These are phyloP conservation scores for Sipha maydis DNA, from an alignment of 2,888 invertebrate species.

Conservation along the genomic window DNA sequence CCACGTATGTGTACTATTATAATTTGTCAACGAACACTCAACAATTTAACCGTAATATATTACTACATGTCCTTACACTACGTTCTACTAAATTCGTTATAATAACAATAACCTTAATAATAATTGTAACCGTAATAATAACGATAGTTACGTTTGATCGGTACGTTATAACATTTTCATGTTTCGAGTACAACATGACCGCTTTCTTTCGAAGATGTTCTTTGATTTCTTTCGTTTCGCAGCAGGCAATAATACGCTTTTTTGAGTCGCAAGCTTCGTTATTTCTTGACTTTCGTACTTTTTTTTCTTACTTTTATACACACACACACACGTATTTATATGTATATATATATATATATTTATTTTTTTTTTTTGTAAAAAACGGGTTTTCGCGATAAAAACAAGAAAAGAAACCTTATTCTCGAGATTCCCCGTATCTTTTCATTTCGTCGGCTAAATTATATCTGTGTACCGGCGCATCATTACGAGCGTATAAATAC, in stretches of 20 bases:
- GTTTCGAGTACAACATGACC: not conserved
- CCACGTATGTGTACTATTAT: not conserved
- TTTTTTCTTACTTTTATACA: not conserved
- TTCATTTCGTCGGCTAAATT: conserved; percentile 40
- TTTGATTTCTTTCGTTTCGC: not conserved
- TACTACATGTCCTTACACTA: too few species aligned
- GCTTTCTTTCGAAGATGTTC: not conserved
- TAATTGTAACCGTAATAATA: too few species aligned
- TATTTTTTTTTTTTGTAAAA: not conserved
- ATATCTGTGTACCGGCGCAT: conserved; percentile 23
- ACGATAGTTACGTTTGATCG: too few species aligned
- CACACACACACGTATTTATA: too few species aligned
- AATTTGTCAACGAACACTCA: not conserved
- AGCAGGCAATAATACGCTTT: not conserved
- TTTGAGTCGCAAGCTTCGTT: not conserved
- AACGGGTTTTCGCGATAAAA: conserved; percentile 37
- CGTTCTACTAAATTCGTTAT: too few species aligned
- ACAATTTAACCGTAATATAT: not conserved
- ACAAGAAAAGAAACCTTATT: conserved; percentile 38
- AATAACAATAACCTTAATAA: too few species aligned
- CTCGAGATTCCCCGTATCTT: conserved; percentile 24
- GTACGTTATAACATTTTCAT: not conserved
- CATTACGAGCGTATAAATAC: conserved; percentile 15
- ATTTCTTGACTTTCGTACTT: not conserved
- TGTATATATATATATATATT: not conserved